Percentiles rank a stretch among this genome's conserved stretches.
phyloP scores from a whole-genome alignment of 2,888 invertebrate species.

The Julus scanicus region DNA sequence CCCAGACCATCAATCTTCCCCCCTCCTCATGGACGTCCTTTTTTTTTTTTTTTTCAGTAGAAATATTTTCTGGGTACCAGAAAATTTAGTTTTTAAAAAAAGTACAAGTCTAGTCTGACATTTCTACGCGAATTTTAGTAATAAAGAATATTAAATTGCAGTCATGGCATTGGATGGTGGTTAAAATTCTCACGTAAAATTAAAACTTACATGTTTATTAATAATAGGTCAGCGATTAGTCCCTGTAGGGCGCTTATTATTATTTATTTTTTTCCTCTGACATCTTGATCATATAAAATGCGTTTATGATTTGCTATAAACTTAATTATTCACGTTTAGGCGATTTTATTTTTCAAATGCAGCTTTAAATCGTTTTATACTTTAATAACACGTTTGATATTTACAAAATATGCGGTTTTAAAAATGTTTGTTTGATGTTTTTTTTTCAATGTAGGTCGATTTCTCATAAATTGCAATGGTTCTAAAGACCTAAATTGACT shows the following conservation, averaged over 20 bases:
- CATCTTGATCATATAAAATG: background rate
- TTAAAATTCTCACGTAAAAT: background rate
- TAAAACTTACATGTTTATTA: no score
- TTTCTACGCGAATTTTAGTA: background rate
- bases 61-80: no score
- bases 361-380: background rate
- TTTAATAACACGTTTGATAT: background rate
- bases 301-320: background rate
- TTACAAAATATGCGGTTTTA: background rate
- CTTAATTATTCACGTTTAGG: background rate
- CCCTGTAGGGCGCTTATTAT: no score
- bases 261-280: background rate
- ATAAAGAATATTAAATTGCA: background rate
- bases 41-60: no score
- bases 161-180: background rate
- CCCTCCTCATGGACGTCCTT: no score
- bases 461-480: no score
- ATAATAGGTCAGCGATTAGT: background rate
- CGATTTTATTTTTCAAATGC: background rate
- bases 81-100: no score
- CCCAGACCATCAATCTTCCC: no score
- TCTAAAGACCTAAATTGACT: no score
- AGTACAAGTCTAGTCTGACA: no score
- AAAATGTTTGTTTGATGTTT: no score
- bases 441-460: no score